Percentiles rank a stretch among this genome's conserved stretches.
Conservation (phyloP, 2,113 vertebrate genomes). For the Equus quagga region DNA sequence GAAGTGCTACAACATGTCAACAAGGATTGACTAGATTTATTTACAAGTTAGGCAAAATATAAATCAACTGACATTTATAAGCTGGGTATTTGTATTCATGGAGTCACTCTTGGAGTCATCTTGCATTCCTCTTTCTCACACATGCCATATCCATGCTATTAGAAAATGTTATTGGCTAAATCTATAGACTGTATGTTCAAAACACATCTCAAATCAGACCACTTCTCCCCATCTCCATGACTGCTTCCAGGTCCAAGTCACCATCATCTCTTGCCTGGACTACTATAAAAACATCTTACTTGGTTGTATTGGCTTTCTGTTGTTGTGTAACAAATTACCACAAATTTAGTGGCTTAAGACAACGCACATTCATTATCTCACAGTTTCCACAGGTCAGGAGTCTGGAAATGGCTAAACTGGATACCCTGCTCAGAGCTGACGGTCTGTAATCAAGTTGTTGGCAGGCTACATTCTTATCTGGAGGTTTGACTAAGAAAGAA, state of each 20-base stretch:
- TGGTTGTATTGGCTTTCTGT: slow-evolving; percentile 32
- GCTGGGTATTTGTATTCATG: not conserved
- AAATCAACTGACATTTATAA: not conserved
- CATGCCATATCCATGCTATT: not conserved
- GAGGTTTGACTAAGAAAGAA: not conserved
- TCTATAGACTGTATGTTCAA: not conserved
- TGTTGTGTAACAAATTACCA: slow-evolving; percentile 7
- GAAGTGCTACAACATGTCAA: not conserved
- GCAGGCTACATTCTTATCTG: not conserved
- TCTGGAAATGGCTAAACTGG: not conserved
- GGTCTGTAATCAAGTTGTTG: not conserved
- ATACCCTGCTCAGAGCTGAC: not conserved
- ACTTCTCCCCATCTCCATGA: not conserved
- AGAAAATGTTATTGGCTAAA: not conserved
- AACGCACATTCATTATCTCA: not conserved
- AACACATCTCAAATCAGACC: slow-evolving; percentile 15
- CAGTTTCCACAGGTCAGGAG: not conserved
- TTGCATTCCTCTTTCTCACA: not conserved
- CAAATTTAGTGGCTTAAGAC: not conserved
- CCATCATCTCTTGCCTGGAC: not conserved
- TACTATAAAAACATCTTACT: not conserved
- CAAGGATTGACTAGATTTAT: not conserved
- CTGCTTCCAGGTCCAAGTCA: not conserved
- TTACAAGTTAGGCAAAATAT: not conserved
- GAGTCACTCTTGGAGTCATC: not conserved